Evolutionary conservation across 37 sponge, comb jelly and placozoan genomes (phyloP).

Genomic region (Geodia barretti): DNA sequence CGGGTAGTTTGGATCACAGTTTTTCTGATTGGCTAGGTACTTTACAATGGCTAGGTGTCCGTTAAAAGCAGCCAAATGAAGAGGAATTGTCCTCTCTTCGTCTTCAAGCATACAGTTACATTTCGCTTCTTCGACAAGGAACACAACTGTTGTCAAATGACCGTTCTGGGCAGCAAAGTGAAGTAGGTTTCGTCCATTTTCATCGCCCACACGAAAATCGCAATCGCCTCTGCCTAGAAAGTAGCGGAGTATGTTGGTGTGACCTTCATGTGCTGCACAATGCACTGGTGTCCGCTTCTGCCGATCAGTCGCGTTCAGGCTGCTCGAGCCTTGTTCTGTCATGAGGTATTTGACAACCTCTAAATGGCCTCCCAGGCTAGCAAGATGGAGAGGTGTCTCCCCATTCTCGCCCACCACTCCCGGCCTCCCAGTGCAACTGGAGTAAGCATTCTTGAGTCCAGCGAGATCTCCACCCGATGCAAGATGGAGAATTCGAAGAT

Average conservation of each 20-base stretch:
- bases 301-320: constrained; percentile 8
- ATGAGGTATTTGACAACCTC: constrained; percentile 32
- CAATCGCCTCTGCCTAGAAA: constrained; percentile 29
- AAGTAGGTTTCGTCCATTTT: constrained; percentile 60
- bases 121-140: constrained; percentile 36
- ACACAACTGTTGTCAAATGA: constrained; percentile 52
- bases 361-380: constrained; percentile 9
- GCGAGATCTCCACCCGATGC: constrained; percentile 16
- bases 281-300: constrained; percentile 51
- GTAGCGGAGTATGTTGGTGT: constrained; percentile 42
- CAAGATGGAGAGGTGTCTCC: constrained; percentile 18
- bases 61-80: constrained; percentile 67
- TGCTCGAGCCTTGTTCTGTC: not conserved
- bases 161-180: constrained; percentile 71
- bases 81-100: constrained; percentile 47
- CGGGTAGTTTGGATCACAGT: constrained; percentile 5
- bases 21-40: constrained; percentile 5
- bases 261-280: constrained; percentile 50
- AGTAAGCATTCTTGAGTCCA: constrained; percentile 5
- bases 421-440: not conserved
- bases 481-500: not conserved
- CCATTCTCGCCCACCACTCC: not conserved
- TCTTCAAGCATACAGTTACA: constrained; percentile 17
- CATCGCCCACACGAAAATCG: constrained; percentile 11
- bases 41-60: constrained; percentile 57